Evolutionary conservation across 2,888 invertebrate genomes (phyloP).

Genomic region (Bellardia bayeri): DNA sequence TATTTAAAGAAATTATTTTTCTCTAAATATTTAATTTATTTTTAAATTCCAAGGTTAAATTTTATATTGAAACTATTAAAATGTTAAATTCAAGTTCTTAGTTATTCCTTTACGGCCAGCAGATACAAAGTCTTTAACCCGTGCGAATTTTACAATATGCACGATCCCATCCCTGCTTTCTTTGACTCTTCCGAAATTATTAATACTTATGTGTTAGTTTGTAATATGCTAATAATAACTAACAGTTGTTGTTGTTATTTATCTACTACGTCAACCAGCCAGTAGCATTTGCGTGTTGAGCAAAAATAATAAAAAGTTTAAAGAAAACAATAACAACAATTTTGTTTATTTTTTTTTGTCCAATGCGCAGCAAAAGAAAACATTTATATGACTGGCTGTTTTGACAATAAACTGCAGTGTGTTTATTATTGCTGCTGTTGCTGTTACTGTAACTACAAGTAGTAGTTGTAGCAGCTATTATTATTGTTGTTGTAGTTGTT

Average conservation of each 20-base stretch:
- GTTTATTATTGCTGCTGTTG: constrained; percentile 31
- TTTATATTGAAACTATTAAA: neutral
- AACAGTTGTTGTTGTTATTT: neutral
- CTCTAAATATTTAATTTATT: no score
- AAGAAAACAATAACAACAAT: constrained; percentile 9
- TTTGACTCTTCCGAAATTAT: no score
- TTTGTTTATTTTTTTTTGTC: constrained; percentile 20
- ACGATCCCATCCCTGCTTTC: no score
- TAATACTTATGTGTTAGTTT: neutral
- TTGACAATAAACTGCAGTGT: constrained; percentile 50
- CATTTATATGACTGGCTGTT: constrained; percentile 30
- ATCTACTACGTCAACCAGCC: neutral
- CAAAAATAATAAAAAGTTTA: constrained; percentile 34
- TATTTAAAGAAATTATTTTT: no score
- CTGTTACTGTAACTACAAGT: constrained; percentile 11
- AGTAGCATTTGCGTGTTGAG: constrained; percentile 62
- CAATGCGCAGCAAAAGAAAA: constrained; percentile 3
- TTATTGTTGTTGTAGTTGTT: constrained; percentile 14
- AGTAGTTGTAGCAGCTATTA: neutral
- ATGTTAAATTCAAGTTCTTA: neutral
- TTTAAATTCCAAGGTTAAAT: no score
- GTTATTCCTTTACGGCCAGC: no score
- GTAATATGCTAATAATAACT: neutral
- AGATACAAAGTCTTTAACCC: neutral
- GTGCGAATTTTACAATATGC: neutral